Evolutionary conservation across 2,113 vertebrate species (phyloP), one percentile per base, ranked within the genome.

Genomic region (Corythoichthys haematopterus): DNA sequence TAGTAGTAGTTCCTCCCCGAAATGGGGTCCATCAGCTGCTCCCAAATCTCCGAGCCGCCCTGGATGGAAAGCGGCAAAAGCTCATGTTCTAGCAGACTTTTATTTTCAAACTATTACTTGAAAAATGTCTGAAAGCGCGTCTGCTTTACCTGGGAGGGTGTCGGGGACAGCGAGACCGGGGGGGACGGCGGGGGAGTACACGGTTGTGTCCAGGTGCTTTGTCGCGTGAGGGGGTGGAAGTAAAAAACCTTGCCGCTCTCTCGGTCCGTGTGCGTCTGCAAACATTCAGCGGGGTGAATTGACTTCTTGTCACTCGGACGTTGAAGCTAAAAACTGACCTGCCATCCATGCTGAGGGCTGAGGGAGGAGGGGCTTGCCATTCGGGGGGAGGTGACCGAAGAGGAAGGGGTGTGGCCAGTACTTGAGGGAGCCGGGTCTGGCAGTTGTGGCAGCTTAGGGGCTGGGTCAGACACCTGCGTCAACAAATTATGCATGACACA

Each of bases 1-100:
- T 94, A 93, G 90, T 93, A 95, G 73, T 94, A 94, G 50, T 86
- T 80, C 60, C 90, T 90, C 13, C 93, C 92, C 2, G 92, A 92
- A 47, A 69, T 75, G 36, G 92, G 85, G 1, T 97, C 95, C 84
- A 92, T 2, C 63, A 93, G 81, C 81, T 92, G 88, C 57, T 92
- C 89, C 94, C 94, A 95, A 36, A 76, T 82, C 33, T 57, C 55
- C 5, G 33, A 5, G 0, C 63, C 75, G 2, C 53, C 69, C 83
- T 88, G 78, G 47, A 0, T 28, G 55, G 38, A 61, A 13, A 51
- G 11, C 1, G 47, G 13, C 14, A 47, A 3, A 33, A 2, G 28
- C 20, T 48, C 45, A 46, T 7, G 8, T 45, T 1, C 38, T 1
- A n/a, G 4, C 8, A 6, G 0, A 40, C 6, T 59, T 36, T 14